These are phyloP conservation scores for Tokudaia muenninki DNA, from an alignment of 2,797 vertebrate genomes.

Conservation along the genomic window DNA sequence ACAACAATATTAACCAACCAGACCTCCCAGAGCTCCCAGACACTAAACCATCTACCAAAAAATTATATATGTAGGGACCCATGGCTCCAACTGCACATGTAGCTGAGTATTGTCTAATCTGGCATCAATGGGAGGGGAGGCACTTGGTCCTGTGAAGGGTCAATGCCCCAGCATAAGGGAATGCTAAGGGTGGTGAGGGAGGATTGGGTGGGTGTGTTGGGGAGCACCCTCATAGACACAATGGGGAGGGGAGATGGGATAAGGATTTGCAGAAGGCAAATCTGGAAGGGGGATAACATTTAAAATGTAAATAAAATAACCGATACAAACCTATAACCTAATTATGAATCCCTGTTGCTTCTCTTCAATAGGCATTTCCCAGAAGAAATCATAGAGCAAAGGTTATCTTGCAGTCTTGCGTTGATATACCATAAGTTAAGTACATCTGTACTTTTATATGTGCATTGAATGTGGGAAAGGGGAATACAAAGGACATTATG, in stretches of 20 bases:
- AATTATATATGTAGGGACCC: neutral
- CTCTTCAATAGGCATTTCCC: neutral
- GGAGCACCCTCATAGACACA: neutral
- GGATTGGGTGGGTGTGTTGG: neutral
- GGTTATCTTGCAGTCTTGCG: neutral
- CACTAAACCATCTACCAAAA: neutral
- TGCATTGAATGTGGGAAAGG: neutral
- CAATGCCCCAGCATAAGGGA: accelerated
- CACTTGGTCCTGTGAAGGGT: neutral
- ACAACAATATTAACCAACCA: neutral
- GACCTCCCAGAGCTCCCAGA: neutral
- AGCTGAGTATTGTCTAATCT: too few relatives aligned
- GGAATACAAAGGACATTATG: accelerated
- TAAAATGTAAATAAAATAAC: neutral
- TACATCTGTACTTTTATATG: neutral
- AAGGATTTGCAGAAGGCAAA: neutral
- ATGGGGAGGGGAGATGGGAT: accelerated
- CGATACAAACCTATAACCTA: neutral
- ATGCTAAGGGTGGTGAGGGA: neutral
- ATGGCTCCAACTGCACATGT: neutral
- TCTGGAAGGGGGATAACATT: neutral
- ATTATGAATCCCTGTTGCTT: neutral
- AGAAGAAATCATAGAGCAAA: neutral
- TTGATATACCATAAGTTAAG: neutral
- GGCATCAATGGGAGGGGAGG: neutral